These are phyloP conservation scores for Glaucopsyche alexis DNA, from an alignment of 2,888 invertebrate genomes.

Conservation along the genomic window DNA sequence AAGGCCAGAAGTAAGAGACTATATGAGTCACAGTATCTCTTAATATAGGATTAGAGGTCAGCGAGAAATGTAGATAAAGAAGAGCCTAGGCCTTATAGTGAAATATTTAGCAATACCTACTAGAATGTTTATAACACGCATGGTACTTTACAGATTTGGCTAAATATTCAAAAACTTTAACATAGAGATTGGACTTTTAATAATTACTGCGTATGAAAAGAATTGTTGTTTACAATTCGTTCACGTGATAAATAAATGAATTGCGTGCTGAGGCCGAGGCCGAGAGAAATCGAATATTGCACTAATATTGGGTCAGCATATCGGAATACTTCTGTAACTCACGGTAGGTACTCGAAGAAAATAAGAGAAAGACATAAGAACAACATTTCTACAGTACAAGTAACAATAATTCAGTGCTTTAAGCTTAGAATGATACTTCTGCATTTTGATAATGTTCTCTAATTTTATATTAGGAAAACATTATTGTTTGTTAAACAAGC, in stretches of 20 bases:
- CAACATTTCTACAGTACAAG: too few species aligned
- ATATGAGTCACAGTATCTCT: background rate
- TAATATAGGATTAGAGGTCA: background rate
- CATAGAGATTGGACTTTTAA: background rate
- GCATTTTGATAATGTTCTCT: too few species aligned
- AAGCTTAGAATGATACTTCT: too few species aligned
- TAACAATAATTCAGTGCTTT: too few species aligned
- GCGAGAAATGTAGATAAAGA: background rate
- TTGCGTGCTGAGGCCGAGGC: conserved; percentile 65
- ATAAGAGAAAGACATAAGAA: background rate
- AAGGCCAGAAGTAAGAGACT: conserved; percentile 20
- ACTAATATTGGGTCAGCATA: conserved; percentile 33
- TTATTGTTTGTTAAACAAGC: too few species aligned
- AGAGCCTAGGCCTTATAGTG: too few species aligned
- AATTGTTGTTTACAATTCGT: conserved; percentile 30
- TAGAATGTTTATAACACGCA: too few species aligned
- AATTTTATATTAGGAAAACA: too few species aligned
- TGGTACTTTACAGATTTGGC: too few species aligned
- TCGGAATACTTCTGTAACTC: conserved; percentile 5
- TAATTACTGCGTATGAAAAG: background rate
- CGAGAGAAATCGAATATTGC: conserved; percentile 68
- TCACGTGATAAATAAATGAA: conserved; percentile 38
- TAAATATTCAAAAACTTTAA: background rate
- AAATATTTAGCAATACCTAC: too few species aligned
- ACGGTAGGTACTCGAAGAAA: conserved; percentile 8